These are phyloP conservation scores for Polyommatus icarus DNA, from an alignment of 2,888 invertebrate genomes.

Conservation along the genomic window DNA sequence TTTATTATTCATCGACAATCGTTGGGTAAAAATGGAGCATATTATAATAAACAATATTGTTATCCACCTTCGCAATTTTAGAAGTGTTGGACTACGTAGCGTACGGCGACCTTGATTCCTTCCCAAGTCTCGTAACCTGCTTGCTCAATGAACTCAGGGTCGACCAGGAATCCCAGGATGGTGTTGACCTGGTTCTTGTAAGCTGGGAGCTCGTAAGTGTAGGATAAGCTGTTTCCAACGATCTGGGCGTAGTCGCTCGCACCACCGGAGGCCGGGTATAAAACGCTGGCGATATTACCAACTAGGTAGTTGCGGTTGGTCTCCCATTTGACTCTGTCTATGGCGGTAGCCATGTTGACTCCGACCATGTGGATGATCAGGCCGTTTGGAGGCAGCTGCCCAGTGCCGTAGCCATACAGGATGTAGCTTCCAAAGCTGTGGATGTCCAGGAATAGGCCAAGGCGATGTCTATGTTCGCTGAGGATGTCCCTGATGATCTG, in stretches of 20 bases:
- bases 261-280: slow-evolving; percentile 82
- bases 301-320: slow-evolving; percentile 68
- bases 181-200: slow-evolving; percentile 22
- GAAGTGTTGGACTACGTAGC: slow-evolving; percentile 50
- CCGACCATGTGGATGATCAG: slow-evolving; percentile 62
- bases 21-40: not conserved
- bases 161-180: slow-evolving; percentile 36
- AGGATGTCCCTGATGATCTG: slow-evolving; percentile 79
- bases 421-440: slow-evolving; percentile 87
- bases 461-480: slow-evolving; percentile 59
- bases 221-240: slow-evolving; percentile 75
- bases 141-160: slow-evolving; percentile 73
- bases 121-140: slow-evolving; percentile 83
- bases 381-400: slow-evolving; percentile 72
- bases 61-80: not conserved
- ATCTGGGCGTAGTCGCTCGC: slow-evolving; percentile 83
- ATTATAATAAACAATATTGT: no score
- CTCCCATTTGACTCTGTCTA: slow-evolving; percentile 68
- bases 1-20: not conserved
- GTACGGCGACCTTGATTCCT: slow-evolving; percentile 76
- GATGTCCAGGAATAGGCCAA: slow-evolving; percentile 85
- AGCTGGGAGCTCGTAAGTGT: slow-evolving; percentile 82
- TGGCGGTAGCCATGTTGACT: slow-evolving; percentile 65
- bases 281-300: slow-evolving; percentile 71
- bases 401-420: slow-evolving; percentile 60